Percentiles rank a stretch among this genome's conserved stretches.
phyloP scores from a whole-genome alignment of 2,113 vertebrate species.

The Engystomops pustulosus region DNA sequence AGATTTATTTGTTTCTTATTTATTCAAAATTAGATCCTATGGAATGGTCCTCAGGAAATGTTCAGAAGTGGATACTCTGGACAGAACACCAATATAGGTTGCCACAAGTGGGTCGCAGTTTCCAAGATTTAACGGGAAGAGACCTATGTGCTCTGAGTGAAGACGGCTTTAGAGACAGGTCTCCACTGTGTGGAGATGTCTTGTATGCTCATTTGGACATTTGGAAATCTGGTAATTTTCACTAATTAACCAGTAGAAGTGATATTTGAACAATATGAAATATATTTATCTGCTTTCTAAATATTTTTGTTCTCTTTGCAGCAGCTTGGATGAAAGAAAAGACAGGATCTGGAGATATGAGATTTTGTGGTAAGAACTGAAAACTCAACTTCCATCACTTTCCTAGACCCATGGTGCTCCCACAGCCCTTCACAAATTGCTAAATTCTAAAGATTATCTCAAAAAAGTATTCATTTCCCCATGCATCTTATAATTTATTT shows the following conservation, averaged over 20 bases:
- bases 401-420: no score
- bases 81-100: conserved; percentile 94
- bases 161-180: conserved; percentile 91
- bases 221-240: conserved; percentile 90
- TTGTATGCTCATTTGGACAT: conserved; percentile 96
- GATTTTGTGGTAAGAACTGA: conserved; percentile 75
- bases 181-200: conserved; percentile 86
- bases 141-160: conserved; percentile 92
- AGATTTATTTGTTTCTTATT: no score
- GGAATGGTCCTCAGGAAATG: conserved; percentile 90
- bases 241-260: background rate
- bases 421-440: no score
- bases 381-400: background rate
- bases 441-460: no score
- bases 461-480: no score
- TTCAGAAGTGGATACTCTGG: conserved; percentile 98
- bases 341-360: conserved; percentile 73
- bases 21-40: conserved; percentile 76
- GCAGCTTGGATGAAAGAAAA: conserved; percentile 97
- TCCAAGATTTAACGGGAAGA: conserved; percentile 90
- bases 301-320: conserved; percentile 66
- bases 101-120: conserved; percentile 88
- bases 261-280: background rate
- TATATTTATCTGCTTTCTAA: background rate
- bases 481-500: no score